phyloP scores from a whole-genome alignment of 2,113 vertebrate species.

The Oriolus oriolus region DNA sequence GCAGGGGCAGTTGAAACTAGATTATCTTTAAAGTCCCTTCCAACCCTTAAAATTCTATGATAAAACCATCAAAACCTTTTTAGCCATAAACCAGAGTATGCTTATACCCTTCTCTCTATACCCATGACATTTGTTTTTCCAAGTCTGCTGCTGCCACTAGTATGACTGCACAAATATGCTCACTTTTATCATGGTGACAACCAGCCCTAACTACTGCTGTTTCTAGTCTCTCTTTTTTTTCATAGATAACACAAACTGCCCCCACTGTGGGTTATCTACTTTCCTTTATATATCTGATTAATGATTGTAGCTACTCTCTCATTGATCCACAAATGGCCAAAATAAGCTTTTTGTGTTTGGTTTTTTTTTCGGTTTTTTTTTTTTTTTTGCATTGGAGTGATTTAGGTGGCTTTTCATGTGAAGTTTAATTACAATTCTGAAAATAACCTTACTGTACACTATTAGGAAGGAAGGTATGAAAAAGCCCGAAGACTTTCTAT shows the following conservation, averaged over 20 bases:
- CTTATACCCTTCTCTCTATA: background rate
- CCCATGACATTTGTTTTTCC: background rate
- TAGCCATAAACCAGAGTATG: background rate
- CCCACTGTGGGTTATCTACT: background rate
- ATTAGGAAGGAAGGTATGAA: background rate
- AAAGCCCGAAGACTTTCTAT: background rate
- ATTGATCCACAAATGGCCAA: background rate
- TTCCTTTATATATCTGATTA: background rate
- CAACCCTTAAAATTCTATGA: background rate
- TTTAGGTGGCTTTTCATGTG: background rate
- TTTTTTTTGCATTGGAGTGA: background rate
- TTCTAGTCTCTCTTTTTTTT: background rate
- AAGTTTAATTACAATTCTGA: background rate
- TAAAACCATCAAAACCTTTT: background rate
- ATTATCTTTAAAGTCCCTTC: background rate
- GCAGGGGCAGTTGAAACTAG: background rate
- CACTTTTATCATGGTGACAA: background rate
- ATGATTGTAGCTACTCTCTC: background rate
- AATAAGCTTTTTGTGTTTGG: background rate
- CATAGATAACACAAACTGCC: background rate
- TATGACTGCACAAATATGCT: background rate
- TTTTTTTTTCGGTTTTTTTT: too few relatives aligned
- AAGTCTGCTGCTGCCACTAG: background rate
- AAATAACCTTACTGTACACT: background rate
- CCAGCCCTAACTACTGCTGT: background rate